Evolutionary conservation across 2,888 invertebrate species (phyloP).

Genomic region (Drosophila greeni): DNA sequence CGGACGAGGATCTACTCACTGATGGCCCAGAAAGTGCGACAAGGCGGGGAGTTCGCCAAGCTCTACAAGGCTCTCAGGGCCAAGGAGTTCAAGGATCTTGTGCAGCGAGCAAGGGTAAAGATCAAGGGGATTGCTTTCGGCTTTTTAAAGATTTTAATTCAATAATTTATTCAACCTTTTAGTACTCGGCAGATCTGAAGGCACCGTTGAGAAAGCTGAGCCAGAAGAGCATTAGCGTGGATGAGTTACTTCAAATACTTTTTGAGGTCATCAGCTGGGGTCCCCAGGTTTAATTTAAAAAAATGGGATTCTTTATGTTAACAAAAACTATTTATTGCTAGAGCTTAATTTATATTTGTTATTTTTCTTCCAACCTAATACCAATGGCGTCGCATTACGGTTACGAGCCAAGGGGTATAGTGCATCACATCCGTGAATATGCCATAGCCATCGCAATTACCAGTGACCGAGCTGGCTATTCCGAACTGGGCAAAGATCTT

Average conservation of each 20-base stretch:
- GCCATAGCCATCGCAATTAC: slow-evolving; percentile 11
- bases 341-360: background rate
- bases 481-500: slow-evolving; percentile 5
- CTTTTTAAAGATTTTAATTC: background rate
- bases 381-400: slow-evolving; percentile 1
- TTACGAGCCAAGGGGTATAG: slow-evolving; percentile 1
- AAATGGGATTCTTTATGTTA: background rate
- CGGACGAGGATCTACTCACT: slow-evolving; percentile 59
- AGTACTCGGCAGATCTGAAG: slow-evolving; percentile 60
- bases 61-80: slow-evolving; percentile 62
- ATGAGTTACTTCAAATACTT: slow-evolving; percentile 64
- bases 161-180: slow-evolving; percentile 3
- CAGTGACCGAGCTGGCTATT: background rate
- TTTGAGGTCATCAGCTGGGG: slow-evolving; percentile 71
- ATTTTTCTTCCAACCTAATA: background rate
- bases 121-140: background rate
- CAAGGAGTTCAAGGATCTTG: slow-evolving; percentile 60
- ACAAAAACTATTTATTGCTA: background rate
- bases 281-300: slow-evolving; percentile 40
- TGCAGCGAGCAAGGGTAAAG: slow-evolving; percentile 66
- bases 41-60: slow-evolving; percentile 64
- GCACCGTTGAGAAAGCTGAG: slow-evolving; percentile 50
- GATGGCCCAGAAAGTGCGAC: slow-evolving; percentile 64
- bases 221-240: slow-evolving; percentile 62
- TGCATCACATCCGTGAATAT: slow-evolving; percentile 7